Percentiles rank a stretch among this genome's conserved stretches.
phyloP scores from a whole-genome alignment of 2,888 invertebrate species.

The Leucophenga maculata region DNA sequence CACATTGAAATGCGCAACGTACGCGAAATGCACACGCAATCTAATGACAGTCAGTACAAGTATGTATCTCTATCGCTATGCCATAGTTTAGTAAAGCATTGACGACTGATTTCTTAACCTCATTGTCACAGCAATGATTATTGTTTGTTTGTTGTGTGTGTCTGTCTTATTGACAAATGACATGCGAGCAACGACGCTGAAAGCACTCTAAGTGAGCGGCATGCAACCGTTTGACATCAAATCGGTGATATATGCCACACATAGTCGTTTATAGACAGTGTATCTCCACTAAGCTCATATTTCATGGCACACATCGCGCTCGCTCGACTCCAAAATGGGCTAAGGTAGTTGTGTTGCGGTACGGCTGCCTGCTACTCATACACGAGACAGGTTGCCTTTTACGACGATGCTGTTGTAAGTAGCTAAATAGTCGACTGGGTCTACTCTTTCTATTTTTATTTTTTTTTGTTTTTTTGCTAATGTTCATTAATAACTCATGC shows the following conservation, averaged over 20 bases:
- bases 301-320: too few species aligned
- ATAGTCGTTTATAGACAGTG: too few species aligned
- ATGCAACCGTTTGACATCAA: neutral
- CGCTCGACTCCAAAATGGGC: too few species aligned
- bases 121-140: slow-evolving; percentile 35
- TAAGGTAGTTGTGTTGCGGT: too few species aligned
- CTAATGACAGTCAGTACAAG: neutral
- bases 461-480: slow-evolving; percentile 44
- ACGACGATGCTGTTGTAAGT: neutral
- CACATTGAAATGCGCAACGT: slow-evolving; percentile 46
- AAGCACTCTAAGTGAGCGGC: neutral
- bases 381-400: too few species aligned
- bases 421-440: neutral
- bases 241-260: neutral
- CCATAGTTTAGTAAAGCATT: slow-evolving; percentile 34
- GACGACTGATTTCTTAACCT: slow-evolving; percentile 58
- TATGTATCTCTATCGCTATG: slow-evolving; percentile 10
- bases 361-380: too few species aligned
- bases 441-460: too few species aligned
- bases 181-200: slow-evolving; percentile 1
- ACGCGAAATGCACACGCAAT: neutral
- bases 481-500: slow-evolving; percentile 60
- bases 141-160: neutral
- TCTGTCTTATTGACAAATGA: slow-evolving; percentile 4
- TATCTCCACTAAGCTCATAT: too few species aligned